Conservation (phyloP, 2,797 vertebrate genomes). For the Argya squamiceps region DNA sequence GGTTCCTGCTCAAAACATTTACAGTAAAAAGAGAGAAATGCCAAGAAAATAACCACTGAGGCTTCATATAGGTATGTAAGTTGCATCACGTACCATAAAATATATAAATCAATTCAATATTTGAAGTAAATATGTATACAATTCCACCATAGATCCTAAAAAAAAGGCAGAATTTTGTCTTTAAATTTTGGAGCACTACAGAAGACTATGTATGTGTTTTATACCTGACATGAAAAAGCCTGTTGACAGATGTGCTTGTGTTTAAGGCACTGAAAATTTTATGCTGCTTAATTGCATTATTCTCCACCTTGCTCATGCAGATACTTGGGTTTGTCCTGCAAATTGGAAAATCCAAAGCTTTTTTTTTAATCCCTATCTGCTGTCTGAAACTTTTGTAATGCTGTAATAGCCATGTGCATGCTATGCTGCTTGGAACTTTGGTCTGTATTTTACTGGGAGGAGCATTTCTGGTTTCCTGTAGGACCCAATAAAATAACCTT, state of each 20-base stretch:
- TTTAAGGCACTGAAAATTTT: neutral
- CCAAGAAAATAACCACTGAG: neutral
- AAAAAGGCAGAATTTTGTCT: neutral
- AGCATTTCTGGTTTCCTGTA: neutral
- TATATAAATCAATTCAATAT: neutral
- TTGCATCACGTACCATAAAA: neutral
- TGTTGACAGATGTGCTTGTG: neutral
- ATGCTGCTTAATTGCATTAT: neutral
- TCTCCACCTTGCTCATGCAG: neutral
- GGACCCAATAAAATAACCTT: neutral
- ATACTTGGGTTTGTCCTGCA: neutral
- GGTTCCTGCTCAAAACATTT: neutral
- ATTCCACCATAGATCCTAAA: neutral
- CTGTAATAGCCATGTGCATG: neutral
- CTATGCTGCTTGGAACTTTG: neutral
- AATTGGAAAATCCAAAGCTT: neutral
- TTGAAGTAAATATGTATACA: neutral
- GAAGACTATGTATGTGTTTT: neutral
- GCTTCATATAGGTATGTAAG: neutral
- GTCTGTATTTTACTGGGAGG: neutral
- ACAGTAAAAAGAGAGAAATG: neutral
- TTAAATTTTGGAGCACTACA: neutral
- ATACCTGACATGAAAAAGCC: neutral
- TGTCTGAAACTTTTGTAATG: neutral
- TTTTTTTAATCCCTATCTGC: neutral